These are phyloP conservation scores for Tenualosa ilisha DNA, from an alignment of 2,797 vertebrate species.

Conservation along the genomic window DNA sequence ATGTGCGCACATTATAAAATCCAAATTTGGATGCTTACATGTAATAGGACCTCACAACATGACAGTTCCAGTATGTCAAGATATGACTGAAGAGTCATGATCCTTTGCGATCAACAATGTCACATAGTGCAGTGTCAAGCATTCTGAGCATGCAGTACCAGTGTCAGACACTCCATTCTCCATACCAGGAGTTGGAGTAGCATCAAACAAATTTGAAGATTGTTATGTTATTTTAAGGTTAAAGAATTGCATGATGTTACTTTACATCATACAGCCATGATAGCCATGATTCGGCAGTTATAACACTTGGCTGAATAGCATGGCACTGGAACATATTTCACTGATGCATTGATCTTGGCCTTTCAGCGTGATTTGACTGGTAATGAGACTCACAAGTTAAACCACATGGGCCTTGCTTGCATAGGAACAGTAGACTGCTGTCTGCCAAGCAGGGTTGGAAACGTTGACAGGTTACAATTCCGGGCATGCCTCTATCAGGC, in stretches of 20 bases:
- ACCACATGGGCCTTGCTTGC: not conserved
- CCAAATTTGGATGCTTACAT: not conserved
- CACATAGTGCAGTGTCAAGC: too few species aligned
- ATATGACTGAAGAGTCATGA: too few species aligned
- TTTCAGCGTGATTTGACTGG: not conserved
- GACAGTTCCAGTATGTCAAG: too few species aligned
- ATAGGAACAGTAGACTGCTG: not conserved
- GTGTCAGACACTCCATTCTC: too few species aligned
- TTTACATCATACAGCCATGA: not conserved
- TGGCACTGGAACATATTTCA: not conserved
- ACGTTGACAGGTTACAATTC: not conserved
- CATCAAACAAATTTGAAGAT: too few species aligned
- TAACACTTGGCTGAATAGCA: not conserved
- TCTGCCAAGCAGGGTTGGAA: not conserved
- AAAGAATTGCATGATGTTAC: too few species aligned
- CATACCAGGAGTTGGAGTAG: too few species aligned
- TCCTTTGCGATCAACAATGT: too few species aligned
- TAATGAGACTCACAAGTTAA: slow-evolving; percentile 18
- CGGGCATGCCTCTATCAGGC: not conserved
- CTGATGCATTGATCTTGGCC: not conserved
- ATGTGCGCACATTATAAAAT: not conserved
- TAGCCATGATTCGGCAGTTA: not conserved
- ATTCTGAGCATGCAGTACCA: too few species aligned
- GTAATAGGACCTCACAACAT: not conserved
- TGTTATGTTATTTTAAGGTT: too few species aligned